Evolutionary conservation across 2,797 vertebrate species (phyloP).

Genomic region (Diceros bicornis): DNA sequence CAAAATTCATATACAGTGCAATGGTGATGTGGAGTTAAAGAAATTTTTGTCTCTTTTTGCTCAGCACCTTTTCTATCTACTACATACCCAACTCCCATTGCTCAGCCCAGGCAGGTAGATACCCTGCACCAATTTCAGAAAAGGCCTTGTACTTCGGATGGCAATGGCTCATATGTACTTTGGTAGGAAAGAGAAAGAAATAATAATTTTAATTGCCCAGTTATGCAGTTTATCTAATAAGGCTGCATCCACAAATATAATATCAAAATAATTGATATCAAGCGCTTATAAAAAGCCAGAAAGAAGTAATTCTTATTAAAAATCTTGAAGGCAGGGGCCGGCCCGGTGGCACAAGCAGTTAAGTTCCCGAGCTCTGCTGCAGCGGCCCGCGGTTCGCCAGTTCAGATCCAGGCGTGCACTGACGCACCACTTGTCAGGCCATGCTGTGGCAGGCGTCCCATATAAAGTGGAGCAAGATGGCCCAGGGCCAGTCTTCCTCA

Average conservation of each 20-base stretch:
- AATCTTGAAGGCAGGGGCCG: too few relatives aligned
- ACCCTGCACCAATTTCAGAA: background rate
- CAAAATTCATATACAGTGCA: background rate
- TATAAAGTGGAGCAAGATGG: too few relatives aligned
- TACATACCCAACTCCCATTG: too few relatives aligned
- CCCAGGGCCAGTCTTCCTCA: too few relatives aligned
- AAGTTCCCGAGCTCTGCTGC: too few relatives aligned
- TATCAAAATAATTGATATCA: background rate
- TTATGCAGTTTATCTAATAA: background rate
- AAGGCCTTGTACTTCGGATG: background rate
- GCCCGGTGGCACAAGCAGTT: too few relatives aligned
- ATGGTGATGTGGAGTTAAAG: background rate
- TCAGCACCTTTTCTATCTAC: background rate
- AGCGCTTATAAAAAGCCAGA: background rate
- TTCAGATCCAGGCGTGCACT: too few relatives aligned
- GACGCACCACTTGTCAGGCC: too few relatives aligned
- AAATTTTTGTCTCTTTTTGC: background rate
- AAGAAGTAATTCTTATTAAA: background rate
- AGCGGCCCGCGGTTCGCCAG: too few relatives aligned
- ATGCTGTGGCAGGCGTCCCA: too few relatives aligned
- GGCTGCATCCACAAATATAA: background rate
- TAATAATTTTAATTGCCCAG: background rate
- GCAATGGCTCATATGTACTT: background rate
- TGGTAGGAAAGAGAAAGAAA: background rate
- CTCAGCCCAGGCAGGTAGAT: background rate